Percentiles rank a stretch among this genome's conserved stretches.
Evolutionary conservation across 1,140 invertebrate species (phyloP).

Genomic region (Potamilus streckersoni): DNA sequence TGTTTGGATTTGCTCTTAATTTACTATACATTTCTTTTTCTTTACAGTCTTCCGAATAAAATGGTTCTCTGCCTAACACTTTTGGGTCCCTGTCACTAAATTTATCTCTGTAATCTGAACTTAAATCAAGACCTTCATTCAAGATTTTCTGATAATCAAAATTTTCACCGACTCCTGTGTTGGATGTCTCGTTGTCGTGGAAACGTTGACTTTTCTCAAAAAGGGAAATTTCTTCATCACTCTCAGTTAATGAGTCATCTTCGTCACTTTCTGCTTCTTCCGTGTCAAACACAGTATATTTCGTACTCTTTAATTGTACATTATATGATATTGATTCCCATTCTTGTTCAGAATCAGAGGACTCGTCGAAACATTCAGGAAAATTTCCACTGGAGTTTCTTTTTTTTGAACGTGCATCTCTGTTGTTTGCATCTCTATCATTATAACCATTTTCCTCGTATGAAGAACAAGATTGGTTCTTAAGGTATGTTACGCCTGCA

Average conservation of each 20-base stretch:
- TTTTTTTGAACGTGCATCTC: too few relatives aligned
- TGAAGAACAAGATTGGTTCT: too few relatives aligned
- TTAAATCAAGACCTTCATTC: slow-evolving; percentile 8
- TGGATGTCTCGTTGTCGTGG: slow-evolving; percentile 4
- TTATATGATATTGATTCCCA: too few relatives aligned
- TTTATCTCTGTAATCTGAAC: slow-evolving; percentile 4
- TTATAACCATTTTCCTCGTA: too few relatives aligned
- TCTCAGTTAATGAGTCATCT: too few relatives aligned
- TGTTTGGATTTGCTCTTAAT: slow-evolving; percentile 20
- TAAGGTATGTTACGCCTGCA: too few relatives aligned
- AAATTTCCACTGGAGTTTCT: too few relatives aligned
- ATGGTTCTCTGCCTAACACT: not conserved
- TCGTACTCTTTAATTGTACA: too few relatives aligned
- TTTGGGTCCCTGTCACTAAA: slow-evolving; percentile 4
- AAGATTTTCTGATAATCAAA: slow-evolving; percentile 3
- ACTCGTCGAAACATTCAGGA: too few relatives aligned
- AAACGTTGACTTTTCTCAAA: slow-evolving; percentile 23
- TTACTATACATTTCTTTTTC: slow-evolving; percentile 8
- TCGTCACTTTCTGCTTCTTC: not conserved
- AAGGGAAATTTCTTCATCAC: slow-evolving; percentile 12
- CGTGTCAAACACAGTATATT: too few relatives aligned
- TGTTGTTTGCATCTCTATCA: too few relatives aligned
- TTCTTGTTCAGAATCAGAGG: too few relatives aligned
- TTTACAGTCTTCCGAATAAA: slow-evolving; percentile 12
- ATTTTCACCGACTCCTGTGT: not conserved